phyloP scores from a whole-genome alignment of 2,797 vertebrate species.

The Pempheris klunzingeri region DNA sequence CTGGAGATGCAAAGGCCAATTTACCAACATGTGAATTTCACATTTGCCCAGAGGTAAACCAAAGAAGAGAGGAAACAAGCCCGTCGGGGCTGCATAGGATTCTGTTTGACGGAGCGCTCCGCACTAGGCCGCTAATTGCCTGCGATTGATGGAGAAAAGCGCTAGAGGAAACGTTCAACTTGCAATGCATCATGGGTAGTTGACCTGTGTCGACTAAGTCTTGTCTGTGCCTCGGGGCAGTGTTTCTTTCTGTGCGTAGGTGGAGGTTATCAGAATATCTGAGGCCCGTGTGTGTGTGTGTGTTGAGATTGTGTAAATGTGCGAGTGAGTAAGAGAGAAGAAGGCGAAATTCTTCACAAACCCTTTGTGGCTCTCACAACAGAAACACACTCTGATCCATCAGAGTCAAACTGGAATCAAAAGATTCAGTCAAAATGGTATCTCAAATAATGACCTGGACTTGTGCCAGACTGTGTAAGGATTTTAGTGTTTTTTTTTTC shows the following conservation, averaged over 20 bases:
- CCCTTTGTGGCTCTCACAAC: constrained; percentile 29
- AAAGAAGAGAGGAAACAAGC: constrained; percentile 40
- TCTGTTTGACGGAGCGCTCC: constrained; percentile 54
- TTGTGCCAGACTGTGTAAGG: constrained; percentile 11
- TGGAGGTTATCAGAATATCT: constrained; percentile 44
- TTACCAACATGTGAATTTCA: constrained; percentile 61
- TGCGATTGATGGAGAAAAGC: constrained; percentile 62
- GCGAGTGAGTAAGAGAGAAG: background rate
- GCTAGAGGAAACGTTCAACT: constrained; percentile 60
- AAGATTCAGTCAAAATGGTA: constrained; percentile 20
- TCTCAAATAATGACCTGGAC: constrained; percentile 60
- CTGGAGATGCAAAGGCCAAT: constrained; percentile 62
- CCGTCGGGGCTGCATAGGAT: constrained; percentile 32
- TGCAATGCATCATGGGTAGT: constrained; percentile 61
- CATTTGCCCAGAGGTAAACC: constrained; percentile 44
- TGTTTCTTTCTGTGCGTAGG: constrained; percentile 25
- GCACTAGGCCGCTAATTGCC: constrained; percentile 66
- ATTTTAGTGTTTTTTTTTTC: background rate
- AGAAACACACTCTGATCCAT: constrained; percentile 39
- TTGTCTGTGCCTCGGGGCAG: constrained; percentile 50
- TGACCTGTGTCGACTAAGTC: constrained; percentile 54
- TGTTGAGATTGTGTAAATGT: constrained; percentile 13
- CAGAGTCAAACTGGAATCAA: constrained; percentile 42
- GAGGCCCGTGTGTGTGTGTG: constrained; percentile 4
- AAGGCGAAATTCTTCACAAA: constrained; percentile 20